These are phyloP conservation scores for Patella ulyssiponensis DNA, from an alignment of 2,888 invertebrate genomes.

Conservation along the genomic window DNA sequence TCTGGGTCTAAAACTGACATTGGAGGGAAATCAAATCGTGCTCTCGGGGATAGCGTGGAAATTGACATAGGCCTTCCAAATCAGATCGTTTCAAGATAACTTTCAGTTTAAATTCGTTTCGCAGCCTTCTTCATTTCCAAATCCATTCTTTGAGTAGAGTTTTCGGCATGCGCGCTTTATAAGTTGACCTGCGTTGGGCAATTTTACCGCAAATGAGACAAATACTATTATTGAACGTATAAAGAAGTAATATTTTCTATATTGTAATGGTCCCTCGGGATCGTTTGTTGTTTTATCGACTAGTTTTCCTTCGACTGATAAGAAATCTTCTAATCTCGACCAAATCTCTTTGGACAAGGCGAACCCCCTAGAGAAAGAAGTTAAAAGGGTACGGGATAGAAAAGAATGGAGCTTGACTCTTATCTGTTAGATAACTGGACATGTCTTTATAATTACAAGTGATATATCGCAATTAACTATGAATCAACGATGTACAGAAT, in stretches of 20 bases:
- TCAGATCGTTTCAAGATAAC: slow-evolving; percentile 4
- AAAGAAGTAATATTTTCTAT: slow-evolving; percentile 8
- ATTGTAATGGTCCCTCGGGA: slow-evolving; percentile 9
- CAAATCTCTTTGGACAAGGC: slow-evolving; percentile 5
- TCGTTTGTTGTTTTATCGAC: slow-evolving; percentile 12
- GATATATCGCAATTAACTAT: too few relatives aligned
- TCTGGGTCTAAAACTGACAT: background rate
- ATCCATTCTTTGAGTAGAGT: background rate
- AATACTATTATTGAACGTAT: slow-evolving; percentile 4
- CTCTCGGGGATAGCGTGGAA: slow-evolving; percentile 13
- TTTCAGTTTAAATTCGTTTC: slow-evolving; percentile 9
- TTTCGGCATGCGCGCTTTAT: background rate
- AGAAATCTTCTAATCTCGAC: background rate
- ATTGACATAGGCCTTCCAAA: slow-evolving; percentile 9
- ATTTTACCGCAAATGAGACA: slow-evolving; percentile 5
- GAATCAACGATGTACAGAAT: too few relatives aligned
- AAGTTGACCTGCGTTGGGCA: slow-evolving; percentile 9
- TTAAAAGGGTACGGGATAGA: background rate
- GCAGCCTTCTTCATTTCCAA: slow-evolving; percentile 8
- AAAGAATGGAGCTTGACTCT: too few relatives aligned
- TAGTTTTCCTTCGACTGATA: background rate
- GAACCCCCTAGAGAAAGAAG: slow-evolving; percentile 1
- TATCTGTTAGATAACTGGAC: too few relatives aligned
- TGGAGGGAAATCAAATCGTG: slow-evolving; percentile 7
- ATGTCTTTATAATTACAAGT: too few relatives aligned